Conservation (phyloP, 2,797 vertebrate species). For the Botia kubotai region DNA sequence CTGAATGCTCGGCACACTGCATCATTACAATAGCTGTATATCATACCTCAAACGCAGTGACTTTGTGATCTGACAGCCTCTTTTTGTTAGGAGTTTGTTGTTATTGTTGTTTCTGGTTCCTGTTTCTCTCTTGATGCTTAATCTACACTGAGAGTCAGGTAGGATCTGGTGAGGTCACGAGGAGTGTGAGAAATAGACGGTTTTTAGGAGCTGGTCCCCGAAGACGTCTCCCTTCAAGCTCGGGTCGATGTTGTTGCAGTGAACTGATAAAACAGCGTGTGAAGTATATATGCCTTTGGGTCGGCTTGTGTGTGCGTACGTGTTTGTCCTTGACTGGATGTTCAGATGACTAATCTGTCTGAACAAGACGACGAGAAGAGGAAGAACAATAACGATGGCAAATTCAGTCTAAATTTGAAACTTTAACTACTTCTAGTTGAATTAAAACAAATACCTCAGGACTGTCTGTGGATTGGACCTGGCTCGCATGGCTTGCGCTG, state of each 20-base stretch:
- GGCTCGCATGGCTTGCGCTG: not conserved
- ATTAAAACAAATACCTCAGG: not conserved
- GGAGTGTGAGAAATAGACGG: constrained; percentile 21
- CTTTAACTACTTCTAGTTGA: constrained; percentile 5
- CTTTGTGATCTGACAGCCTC: constrained; percentile 15
- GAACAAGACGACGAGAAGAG: constrained; percentile 12
- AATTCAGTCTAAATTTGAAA: constrained; percentile 9
- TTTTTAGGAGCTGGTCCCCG: constrained; percentile 3
- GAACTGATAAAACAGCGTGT: constrained; percentile 42
- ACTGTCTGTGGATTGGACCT: constrained; percentile 11
- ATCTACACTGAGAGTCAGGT: constrained; percentile 46
- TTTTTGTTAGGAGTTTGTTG: not conserved
- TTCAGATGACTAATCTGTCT: constrained; percentile 37
- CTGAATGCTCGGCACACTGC: constrained; percentile 26
- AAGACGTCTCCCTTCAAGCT: constrained; percentile 21
- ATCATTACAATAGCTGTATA: constrained; percentile 21
- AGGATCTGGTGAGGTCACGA: constrained; percentile 28
- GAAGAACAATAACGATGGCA: constrained; percentile 6
- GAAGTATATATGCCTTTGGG: constrained; percentile 3
- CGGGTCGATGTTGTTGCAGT: constrained; percentile 32
- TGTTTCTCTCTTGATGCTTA: constrained; percentile 30
- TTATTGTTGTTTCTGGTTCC: constrained; percentile 18
- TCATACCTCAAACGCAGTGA: constrained; percentile 3
- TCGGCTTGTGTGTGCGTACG: constrained; percentile 1
- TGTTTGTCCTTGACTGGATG: constrained; percentile 12